These are phyloP conservation scores for Triplophysa tibetana DNA, from an alignment of 2,113 vertebrate genomes.

Conservation along the genomic window DNA sequence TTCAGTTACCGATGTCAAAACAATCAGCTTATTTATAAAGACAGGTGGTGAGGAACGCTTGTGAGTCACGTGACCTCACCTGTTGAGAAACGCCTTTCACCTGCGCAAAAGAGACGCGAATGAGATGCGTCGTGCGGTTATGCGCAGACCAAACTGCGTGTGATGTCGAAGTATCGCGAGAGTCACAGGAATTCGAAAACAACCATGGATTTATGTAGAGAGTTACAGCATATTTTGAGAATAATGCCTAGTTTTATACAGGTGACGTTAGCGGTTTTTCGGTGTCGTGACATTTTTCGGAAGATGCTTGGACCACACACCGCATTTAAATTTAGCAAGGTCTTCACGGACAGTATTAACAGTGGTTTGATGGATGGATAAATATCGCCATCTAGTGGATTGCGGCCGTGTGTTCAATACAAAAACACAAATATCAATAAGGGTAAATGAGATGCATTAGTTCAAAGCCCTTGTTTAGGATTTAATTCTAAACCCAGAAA, in stretches of 20 bases:
- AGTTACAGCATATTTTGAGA: no score
- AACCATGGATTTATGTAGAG: no score
- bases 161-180: no score
- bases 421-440: no score
- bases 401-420: neutral
- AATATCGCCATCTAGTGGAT: neutral
- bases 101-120: neutral
- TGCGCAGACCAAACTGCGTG: no score
- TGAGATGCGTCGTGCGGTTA: no score
- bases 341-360: neutral
- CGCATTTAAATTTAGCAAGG: neutral
- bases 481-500: no score
- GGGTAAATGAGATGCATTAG: no score
- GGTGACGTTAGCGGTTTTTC: neutral
- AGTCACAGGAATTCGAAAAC: no score
- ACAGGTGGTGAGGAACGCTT: neutral
- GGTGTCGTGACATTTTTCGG: neutral
- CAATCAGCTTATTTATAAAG: slow-evolving; percentile 12
- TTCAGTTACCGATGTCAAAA: neutral
- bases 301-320: neutral
- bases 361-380: neutral
- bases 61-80: neutral
- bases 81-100: slow-evolving; percentile 8
- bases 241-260: neutral
- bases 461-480: no score